Conservation (phyloP, 2,113 vertebrate genomes). For the Chunga burmeisteri region DNA sequence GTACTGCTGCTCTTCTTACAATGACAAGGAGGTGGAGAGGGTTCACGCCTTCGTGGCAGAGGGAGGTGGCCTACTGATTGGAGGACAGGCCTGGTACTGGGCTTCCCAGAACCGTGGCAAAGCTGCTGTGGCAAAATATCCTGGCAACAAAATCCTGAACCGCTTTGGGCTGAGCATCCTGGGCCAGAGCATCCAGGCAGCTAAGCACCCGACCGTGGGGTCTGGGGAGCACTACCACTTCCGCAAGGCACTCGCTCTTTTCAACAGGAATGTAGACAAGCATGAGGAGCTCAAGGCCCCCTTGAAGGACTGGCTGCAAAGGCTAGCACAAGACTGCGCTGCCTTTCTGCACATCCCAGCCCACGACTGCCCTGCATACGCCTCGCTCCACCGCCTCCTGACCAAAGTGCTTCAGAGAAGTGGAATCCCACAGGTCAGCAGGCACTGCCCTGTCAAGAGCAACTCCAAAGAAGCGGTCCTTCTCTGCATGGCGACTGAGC, state of each 20-base stretch:
- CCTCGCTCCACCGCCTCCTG: slow-evolving; percentile 76
- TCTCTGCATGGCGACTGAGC: slow-evolving; percentile 72
- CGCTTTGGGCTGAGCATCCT: slow-evolving; percentile 85
- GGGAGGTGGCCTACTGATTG: slow-evolving; percentile 73
- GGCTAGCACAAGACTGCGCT: slow-evolving; percentile 71
- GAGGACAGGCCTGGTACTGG: slow-evolving; percentile 79
- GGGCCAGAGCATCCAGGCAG: slow-evolving; percentile 32
- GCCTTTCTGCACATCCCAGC: slow-evolving; percentile 76
- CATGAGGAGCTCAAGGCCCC: background rate
- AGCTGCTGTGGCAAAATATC: slow-evolving; percentile 64
- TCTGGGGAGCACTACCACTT: slow-evolving; percentile 79
- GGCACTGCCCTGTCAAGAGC: slow-evolving; percentile 68
- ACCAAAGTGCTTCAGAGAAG: slow-evolving; percentile 73
- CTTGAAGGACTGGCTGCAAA: slow-evolving; percentile 61
- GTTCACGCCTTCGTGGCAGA: slow-evolving; percentile 75
- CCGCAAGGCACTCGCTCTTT: slow-evolving; percentile 75
- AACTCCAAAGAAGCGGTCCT: slow-evolving; percentile 79
- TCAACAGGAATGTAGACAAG: slow-evolving; percentile 71
- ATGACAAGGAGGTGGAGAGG: background rate
- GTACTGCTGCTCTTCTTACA: slow-evolving; percentile 71
- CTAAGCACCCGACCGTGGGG: slow-evolving; percentile 33
- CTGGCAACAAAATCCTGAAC: slow-evolving; percentile 86
- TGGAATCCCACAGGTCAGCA: slow-evolving; percentile 75
- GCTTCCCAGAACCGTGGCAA: slow-evolving; percentile 55
- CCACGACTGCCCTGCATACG: slow-evolving; percentile 65